Conservation (phyloP, 2,797 vertebrate genomes). For the Schizothorax lantsangensis region DNA sequence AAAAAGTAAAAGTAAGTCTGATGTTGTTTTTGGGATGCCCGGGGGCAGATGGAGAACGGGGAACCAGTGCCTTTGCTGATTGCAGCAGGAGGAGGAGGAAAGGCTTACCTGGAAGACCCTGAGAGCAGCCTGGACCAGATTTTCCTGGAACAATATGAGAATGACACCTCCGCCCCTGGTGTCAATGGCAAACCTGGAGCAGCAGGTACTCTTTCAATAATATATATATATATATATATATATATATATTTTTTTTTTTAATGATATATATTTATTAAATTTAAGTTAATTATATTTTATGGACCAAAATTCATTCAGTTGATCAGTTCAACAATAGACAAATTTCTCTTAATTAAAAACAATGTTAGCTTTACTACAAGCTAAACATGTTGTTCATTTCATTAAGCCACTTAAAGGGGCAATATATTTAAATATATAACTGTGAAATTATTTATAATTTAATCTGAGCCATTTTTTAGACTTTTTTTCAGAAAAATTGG, state of each 20-base stretch:
- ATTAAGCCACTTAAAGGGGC: neutral
- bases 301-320: neutral
- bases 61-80: slow-evolving; percentile 85
- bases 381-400: neutral
- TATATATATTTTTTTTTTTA: neutral
- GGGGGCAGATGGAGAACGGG: slow-evolving; percentile 74
- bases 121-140: slow-evolving; percentile 74
- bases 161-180: slow-evolving; percentile 78
- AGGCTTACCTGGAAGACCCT: slow-evolving; percentile 86
- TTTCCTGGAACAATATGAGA: slow-evolving; percentile 85
- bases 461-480: too few species aligned
- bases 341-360: neutral
- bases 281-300: neutral
- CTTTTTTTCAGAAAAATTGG: too few species aligned
- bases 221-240: neutral
- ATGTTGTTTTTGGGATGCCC: slow-evolving; percentile 29
- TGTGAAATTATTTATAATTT: too few species aligned
- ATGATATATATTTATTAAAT: neutral
- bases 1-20: slow-evolving; percentile 6
- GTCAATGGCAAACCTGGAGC: slow-evolving; percentile 81
- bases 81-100: slow-evolving; percentile 91
- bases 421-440: neutral
- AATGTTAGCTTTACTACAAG: neutral
- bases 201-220: slow-evolving; percentile 77
- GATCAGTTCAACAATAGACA: neutral